Conservation (phyloP, 2,797 vertebrate genomes). For the Sebastes miniatus region DNA sequence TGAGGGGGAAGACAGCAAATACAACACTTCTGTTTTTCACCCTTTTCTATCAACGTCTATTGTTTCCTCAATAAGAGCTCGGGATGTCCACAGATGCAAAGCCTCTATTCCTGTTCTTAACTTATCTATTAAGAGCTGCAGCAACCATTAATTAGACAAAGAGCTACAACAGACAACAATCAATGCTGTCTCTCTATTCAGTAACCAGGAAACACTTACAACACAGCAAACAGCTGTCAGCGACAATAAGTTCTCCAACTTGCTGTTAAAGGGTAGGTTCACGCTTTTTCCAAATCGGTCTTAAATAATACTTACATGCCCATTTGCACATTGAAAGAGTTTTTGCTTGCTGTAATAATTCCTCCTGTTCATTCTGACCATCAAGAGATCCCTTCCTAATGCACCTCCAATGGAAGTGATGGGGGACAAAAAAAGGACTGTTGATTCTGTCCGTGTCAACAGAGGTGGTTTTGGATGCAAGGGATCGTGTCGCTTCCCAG, state of each 20-base stretch:
- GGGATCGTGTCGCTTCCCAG: no score
- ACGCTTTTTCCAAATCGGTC: background rate
- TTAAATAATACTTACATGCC: background rate
- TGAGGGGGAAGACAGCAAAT: background rate
- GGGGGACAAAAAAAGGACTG: background rate
- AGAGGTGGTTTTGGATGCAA: rapidly evolving
- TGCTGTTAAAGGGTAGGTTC: background rate
- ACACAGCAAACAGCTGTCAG: background rate
- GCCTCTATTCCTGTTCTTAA: background rate
- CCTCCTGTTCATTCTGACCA: background rate
- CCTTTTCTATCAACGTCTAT: background rate
- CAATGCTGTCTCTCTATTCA: background rate
- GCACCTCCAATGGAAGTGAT: background rate
- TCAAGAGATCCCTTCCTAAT: background rate
- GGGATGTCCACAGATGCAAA: background rate
- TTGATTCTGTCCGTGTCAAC: background rate
- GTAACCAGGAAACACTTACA: background rate
- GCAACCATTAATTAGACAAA: background rate
- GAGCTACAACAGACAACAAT: background rate
- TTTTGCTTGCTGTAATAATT: background rate
- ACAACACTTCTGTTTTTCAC: background rate
- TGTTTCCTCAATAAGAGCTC: background rate
- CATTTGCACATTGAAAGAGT: background rate
- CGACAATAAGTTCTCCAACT: background rate
- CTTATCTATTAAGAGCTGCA: background rate